Base-by-base conservation (phyloP, 2,888 invertebrate genomes). In the Dryobota labecula region DNA sequence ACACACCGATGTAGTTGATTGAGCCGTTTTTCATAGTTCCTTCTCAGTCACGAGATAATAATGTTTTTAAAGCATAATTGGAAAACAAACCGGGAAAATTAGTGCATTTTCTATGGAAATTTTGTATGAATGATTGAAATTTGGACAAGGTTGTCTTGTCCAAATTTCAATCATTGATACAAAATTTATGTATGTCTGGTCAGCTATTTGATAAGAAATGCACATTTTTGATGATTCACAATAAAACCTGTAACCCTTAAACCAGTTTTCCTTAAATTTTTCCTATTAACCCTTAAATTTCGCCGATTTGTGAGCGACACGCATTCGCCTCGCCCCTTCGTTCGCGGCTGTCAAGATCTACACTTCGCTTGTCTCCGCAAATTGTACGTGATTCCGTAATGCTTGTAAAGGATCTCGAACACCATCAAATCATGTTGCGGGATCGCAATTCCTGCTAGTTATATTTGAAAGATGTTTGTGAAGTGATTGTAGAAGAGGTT, bases 271-370 rank as follows among this genome's bases (percentile, higher is more conserved):
- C 13, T 20, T 4, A 20, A 1, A 27, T 38, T 58, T 24, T 30
- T 8, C 8, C 2, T 30, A 43, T 20, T 30, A 30, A 30, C 8
- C 4, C 8, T 30, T 30, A 43, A 30, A 61, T 15, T 18, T 33
- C 15, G 15, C 18, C 9, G 24, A 38, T 62, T 58, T 53, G 15
- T 30, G 24, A 38, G 20, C 20, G 13, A 47, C 53, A 45, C 11
- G 36, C 27, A 38, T 62, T 45, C 13, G 18, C 24, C 9, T 24
- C 53, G n/a, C 27, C 54, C 38, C 38, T 41, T 56, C 38, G n/a
- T 41, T 72, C 27, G 18, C 30, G 24, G 9, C 20, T 33, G 33
- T 64, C 47, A 54, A 72, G 45, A 72, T 47, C 51, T 51, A 70
- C 49, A 47, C 56, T 5, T 71, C 24, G 33, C n/a, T 33, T 1